Evolutionary conservation across 1,140 invertebrate species (phyloP), one percentile per base, ranked within the genome.

Genomic region (Camponotus floridanus): DNA sequence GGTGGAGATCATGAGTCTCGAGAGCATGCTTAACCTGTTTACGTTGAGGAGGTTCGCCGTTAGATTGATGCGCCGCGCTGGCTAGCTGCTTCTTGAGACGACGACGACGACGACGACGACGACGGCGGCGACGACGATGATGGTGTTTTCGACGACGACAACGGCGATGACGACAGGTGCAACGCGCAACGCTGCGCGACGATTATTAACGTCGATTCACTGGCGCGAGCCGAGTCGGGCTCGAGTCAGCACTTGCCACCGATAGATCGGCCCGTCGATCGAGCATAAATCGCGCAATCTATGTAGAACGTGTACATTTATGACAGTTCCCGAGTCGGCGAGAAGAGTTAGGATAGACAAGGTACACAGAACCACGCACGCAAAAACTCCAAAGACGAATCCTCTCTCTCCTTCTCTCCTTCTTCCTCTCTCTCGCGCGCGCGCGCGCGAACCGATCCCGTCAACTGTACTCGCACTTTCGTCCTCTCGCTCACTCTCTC

Each of bases 231-330:
- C 39, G 65, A 18, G 76, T 83, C 67, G 86, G 71, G 81, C 83
- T 73, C 88, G 88, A 91, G 15, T 91, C 90, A 91, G 67, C 55
- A 45, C 90, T 91, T 86, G 87, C 87, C 86, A 86, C 83, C 62
- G 73, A 83, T 86, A 84, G 90, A 85, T 91, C 90, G 90, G 86
- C 88, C 79, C 88, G 89, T 86, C 76, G 89, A 87, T 76, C 79
- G 90, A 90, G 86, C 91, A 92, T 92, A 92, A 90, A 92, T 89
- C 87, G 90, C 86, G 84, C 74, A 90, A 90, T 91, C 85, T 87
- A 90, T 78, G 90, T 91, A 92, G 90, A 92, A 90, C 78, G 83
- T 91, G 85, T 87, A 84, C 90, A 90, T 90, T 90, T 89, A 90
- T 91, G 90, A 92, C 90, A 89, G 87, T 85, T 87, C 74, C 61